Percentiles rank a stretch among this genome's conserved stretches.
Conservation (phyloP, 1,140 invertebrate species). For the Alviniconcha marisindica region DNA sequence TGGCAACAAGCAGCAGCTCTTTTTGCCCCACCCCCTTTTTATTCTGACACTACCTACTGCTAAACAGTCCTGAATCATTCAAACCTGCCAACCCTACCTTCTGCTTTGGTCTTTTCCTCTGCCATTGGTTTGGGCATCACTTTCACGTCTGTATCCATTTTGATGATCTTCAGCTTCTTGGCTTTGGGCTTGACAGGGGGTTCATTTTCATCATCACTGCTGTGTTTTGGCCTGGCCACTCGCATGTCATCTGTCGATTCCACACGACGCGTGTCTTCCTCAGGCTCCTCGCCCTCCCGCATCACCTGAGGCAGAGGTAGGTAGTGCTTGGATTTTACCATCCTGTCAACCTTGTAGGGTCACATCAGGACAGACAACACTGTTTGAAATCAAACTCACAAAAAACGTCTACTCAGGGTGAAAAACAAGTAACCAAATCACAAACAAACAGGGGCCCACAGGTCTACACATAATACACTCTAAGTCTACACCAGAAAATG, state of each 20-base stretch:
- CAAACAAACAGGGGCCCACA: no score
- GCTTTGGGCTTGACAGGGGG: background rate
- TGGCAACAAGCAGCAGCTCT: no score
- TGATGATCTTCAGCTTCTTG: constrained; percentile 23
- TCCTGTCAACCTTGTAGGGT: no score
- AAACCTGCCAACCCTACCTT: no score
- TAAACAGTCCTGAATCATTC: background rate
- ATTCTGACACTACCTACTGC: background rate
- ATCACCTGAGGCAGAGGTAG: constrained; percentile 7
- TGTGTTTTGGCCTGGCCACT: constrained; percentile 33
- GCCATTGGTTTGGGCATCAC: background rate
- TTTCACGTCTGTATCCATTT: background rate
- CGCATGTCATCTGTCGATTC: constrained; percentile 14
- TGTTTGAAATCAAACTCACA: no score
- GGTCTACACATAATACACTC: no score
- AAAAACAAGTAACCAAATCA: no score
- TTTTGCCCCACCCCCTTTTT: no score
- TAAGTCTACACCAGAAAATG: no score
- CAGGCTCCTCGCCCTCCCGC: constrained; percentile 34
- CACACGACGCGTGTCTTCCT: constrained; percentile 42
- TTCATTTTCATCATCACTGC: constrained; percentile 27
- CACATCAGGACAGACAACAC: no score
- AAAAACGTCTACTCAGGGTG: no score
- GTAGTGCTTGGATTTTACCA: background rate
- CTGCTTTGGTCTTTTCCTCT: constrained; percentile 34